Evolutionary conservation across 1,140 invertebrate species (phyloP).

Genomic region (Eupeodes corollae): DNA sequence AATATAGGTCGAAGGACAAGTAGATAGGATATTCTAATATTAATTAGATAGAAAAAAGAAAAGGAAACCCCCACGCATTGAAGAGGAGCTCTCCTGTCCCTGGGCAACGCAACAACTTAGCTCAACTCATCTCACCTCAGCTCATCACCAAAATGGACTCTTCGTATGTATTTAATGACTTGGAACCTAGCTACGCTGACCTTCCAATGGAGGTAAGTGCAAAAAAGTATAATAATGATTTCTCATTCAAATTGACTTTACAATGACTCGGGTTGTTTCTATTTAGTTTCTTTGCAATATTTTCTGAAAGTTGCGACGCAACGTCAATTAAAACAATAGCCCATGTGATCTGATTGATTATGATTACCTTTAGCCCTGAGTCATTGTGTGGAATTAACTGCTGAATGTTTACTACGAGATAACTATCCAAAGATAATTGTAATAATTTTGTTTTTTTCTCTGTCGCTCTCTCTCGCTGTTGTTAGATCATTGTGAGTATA

Average conservation of each 20-base stretch:
- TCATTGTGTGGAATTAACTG: background rate
- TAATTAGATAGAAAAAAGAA: too few relatives aligned
- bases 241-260: too few relatives aligned
- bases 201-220: conserved; percentile 30
- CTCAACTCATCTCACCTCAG: too few relatives aligned
- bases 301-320: background rate
- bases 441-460: conserved; percentile 4
- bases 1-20: too few relatives aligned
- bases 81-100: too few relatives aligned
- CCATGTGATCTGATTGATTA: conserved; percentile 2
- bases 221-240: background rate
- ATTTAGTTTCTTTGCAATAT: background rate
- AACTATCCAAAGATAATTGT: conserved; percentile 18
- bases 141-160: too few relatives aligned
- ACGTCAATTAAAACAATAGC: conserved; percentile 5
- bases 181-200: conserved; percentile 19
- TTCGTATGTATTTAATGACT: background rate
- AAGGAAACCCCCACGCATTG: too few relatives aligned
- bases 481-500: conserved; percentile 49
- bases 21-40: too few relatives aligned
- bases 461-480: too few relatives aligned
- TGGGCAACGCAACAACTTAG: too few relatives aligned
- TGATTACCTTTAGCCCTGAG: background rate
- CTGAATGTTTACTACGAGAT: conserved; percentile 11
- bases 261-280: background rate